Evolutionary conservation across 2,113 vertebrate genomes (phyloP).

Genomic region (Trogon surrucura): DNA sequence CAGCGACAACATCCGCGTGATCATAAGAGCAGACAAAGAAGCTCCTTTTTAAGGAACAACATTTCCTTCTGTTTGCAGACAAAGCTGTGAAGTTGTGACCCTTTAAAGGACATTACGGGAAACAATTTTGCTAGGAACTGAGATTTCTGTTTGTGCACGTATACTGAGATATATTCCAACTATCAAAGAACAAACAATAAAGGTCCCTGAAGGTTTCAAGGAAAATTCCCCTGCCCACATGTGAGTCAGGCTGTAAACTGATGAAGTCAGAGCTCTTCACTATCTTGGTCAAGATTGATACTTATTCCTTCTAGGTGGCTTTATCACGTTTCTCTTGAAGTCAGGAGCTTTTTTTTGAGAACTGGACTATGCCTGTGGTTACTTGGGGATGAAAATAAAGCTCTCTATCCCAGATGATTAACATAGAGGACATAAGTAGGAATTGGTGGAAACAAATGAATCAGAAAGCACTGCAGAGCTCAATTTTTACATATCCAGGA

Average conservation of each 20-base stretch:
- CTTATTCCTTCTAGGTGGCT: neutral
- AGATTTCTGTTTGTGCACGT: neutral
- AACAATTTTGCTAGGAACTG: neutral
- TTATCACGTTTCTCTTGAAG: constrained; percentile 21
- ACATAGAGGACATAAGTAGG: neutral
- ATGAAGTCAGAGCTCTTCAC: neutral
- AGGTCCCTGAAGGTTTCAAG: neutral
- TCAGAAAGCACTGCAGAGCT: neutral
- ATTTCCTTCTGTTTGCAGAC: neutral
- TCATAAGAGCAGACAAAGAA: neutral
- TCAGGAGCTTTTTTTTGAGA: neutral
- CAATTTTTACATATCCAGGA: neutral
- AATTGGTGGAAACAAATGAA: constrained; percentile 13
- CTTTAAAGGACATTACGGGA: neutral
- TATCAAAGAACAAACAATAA: neutral
- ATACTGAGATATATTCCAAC: neutral
- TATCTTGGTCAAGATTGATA: neutral
- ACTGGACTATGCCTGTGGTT: neutral
- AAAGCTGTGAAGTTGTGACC: neutral
- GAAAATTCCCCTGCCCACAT: neutral
- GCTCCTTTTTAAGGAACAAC: neutral
- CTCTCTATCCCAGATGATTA: neutral
- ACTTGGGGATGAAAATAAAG: constrained; percentile 25
- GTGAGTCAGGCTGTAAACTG: neutral
- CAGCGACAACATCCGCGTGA: neutral